Evolutionary conservation across 2,797 vertebrate species (phyloP), one percentile per base, ranked within the genome.

Genomic region (Mus spretus): DNA sequence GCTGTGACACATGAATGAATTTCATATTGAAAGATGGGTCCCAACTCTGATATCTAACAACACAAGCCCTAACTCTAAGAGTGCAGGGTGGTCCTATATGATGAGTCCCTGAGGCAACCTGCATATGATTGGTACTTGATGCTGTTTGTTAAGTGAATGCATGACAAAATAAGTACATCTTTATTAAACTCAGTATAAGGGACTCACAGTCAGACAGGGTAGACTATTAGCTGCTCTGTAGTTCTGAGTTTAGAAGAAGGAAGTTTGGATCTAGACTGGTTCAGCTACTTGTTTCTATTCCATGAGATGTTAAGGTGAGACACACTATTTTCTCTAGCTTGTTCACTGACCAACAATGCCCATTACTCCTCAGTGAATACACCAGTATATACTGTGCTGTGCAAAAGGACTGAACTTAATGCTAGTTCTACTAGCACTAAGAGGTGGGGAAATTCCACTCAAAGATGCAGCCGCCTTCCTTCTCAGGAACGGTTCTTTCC

Each of bases 281-380:
- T 67, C 13, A 11, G n/a, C 37, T 57, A 1, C n/a, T 53, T 55
- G 65, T 8, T 94, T 17, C 61, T 74, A 14, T 17, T 65, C 2
- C 10, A 2, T 11, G 11, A 11, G 20, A 0, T 6, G 1, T 10
- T 11, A 19, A 31, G 53, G 31, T 28, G 74, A 19, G 20, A 17
- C 37, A 15, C 6, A 4, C 34, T 6, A 11, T 22, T 82, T 50
- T 3, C 4, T n/a, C 20, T 17, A 40, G 77, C 12, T 1, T 0
- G 40, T 13, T 50, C 47, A 3, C 22, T 7, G 6, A 0, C 17
- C 74, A 4, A 3, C 31, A 0, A 1, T 10, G 8, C n/a, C 20
- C 7, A 37, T 61, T 31, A 65, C 2, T 22, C 14, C 26, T 31
- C 61, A 20, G 13, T 19, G 59, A 74, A 40, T 6, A 31, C 3